These are phyloP conservation scores for Athrips mouffetella DNA, from an alignment of 2,888 invertebrate genomes.

Conservation along the genomic window DNA sequence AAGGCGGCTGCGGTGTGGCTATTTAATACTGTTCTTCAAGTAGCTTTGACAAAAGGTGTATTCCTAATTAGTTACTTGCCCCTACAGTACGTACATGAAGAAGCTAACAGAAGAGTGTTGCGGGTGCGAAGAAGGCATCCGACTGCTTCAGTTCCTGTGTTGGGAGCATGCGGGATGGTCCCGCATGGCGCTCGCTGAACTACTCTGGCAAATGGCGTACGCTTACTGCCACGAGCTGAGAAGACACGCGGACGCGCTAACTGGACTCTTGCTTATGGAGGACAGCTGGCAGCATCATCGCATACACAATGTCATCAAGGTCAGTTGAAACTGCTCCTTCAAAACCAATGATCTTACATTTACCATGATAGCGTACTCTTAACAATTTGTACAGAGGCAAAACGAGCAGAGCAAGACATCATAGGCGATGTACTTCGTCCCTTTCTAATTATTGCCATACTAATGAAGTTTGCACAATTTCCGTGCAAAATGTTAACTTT, in stretches of 20 bases:
- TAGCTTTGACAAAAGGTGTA: no score
- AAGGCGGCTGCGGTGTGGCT: no score
- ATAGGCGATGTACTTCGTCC: no score
- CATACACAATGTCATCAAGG: constrained; percentile 95
- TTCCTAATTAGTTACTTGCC: neutral
- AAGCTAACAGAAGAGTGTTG: constrained; percentile 97
- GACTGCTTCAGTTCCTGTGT: constrained; percentile 93
- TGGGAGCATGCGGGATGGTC: constrained; percentile 99
- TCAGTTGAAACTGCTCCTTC: no score
- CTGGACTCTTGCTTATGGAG: constrained; percentile 92
- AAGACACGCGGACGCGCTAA: constrained; percentile 92
- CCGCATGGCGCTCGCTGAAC: constrained; percentile 90
- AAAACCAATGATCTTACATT: neutral
- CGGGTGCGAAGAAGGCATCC: constrained; percentile 93
- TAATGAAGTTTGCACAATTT: no score
- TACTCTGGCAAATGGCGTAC: constrained; percentile 93
- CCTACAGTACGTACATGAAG: constrained; percentile 84
- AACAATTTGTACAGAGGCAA: no score
- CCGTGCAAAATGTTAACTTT: no score
- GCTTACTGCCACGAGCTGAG: constrained; percentile 96
- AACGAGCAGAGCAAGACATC: no score
- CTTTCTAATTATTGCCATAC: no score
- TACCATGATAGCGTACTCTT: no score
- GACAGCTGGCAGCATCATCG: constrained; percentile 98
- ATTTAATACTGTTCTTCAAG: no score